Base-by-base conservation (phyloP, 2,113 vertebrate species). In the Murina feae region DNA sequence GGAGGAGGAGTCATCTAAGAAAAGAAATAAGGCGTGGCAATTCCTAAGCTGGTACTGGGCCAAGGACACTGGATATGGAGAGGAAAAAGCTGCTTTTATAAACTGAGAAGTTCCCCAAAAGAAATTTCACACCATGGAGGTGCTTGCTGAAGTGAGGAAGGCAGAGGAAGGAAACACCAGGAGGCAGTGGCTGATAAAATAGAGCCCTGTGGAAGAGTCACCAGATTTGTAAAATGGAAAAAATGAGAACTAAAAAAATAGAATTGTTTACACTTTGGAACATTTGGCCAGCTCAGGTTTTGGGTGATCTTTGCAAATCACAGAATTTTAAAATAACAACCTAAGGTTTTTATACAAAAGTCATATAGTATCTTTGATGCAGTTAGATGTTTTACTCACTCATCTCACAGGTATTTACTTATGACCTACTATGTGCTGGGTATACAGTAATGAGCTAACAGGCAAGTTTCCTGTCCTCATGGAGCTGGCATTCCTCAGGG, bases 131-230 rank as follows among this genome's bases (percentile, higher is more conserved):
- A 47, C 58, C 30, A 69, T 47, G 0, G 1, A 92, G 71, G 37
- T 76, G 17, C 92, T 90, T 71, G 71, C 68, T 84, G 90, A 39
- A 81, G 72, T 14, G 32, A 30, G 71, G 23, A 68, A 93, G 53
- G 71, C 66, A 90, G 71, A 86, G 86, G 83, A 96, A 96, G 96
- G 93, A 91, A 96, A 89, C 74, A 37, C 44, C 69, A 60, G 90
- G 79, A 95, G 96, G 80, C 65, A 7, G 66, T 1, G 39, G 71
- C 89, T 94, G 93, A 94, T 91, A 95, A 96, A 93, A 76, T 0
- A 65, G 0, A 80, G 39, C 60, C 69, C 47, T 0, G 20, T 44
- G 39, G 72, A 86, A 95, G 93, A 95, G 82, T 55, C 25, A 18
- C n/a, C 42, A 42, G 35, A 44, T 74, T 71, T 66, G 58, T 88